These are phyloP conservation scores for Neoitamus cyanurus DNA, from an alignment of 2,888 invertebrate genomes.

Conservation along the genomic window DNA sequence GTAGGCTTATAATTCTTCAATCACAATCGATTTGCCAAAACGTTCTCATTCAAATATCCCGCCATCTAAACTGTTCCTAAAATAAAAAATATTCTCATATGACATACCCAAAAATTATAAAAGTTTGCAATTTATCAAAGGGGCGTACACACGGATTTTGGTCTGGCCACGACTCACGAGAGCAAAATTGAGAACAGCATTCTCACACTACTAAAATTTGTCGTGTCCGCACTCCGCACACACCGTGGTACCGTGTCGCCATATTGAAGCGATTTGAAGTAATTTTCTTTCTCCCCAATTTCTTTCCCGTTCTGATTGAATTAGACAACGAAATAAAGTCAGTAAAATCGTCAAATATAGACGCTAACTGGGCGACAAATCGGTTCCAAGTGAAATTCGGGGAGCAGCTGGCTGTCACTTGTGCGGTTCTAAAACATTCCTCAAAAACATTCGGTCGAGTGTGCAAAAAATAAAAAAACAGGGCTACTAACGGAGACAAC, in stretches of 20 bases:
- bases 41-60: background rate
- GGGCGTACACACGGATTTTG: constrained; percentile 4
- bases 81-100: background rate
- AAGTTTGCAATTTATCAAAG: constrained; percentile 15
- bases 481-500: background rate
- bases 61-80: background rate
- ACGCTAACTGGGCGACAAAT: background rate
- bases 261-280: constrained; percentile 43
- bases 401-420: background rate
- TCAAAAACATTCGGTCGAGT: constrained; percentile 21
- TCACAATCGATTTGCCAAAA: too few species aligned
- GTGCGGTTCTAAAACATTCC: constrained; percentile 3
- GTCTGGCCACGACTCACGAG: background rate
- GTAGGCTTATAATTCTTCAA: too few species aligned
- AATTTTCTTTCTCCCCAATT: constrained; percentile 29
- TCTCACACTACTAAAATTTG: background rate
- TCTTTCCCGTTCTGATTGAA: constrained; percentile 34
- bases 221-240: background rate
- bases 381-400: background rate
- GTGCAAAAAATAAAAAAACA: constrained; percentile 17
- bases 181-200: background rate
- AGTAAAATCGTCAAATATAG: constrained; percentile 5
- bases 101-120: constrained; percentile 5
- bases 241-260: constrained; percentile 30
- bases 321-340: constrained; percentile 31